phyloP scores from a whole-genome alignment of 2,888 invertebrate species.

The Erebia ligea region DNA sequence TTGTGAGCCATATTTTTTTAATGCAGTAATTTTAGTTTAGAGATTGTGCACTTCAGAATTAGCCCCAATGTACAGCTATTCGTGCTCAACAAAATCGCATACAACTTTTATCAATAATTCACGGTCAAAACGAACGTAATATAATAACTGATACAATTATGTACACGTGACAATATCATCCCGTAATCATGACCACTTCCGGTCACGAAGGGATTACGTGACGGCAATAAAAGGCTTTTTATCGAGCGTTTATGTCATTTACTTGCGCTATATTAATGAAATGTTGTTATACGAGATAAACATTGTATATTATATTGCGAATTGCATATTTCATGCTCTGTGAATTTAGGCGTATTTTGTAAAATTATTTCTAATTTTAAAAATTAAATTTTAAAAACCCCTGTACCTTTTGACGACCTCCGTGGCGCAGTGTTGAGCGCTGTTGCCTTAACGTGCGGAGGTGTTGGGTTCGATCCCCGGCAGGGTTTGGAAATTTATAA shows the following conservation, averaged over 20 bases:
- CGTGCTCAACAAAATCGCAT: too few relatives aligned
- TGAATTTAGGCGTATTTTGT: background rate
- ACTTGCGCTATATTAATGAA: background rate
- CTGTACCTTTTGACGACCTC: too few relatives aligned
- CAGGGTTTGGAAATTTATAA: too few relatives aligned
- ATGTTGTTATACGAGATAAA: background rate
- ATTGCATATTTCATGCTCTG: background rate
- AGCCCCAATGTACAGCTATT: too few relatives aligned
- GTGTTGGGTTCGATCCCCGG: too few relatives aligned
- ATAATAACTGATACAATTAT: slow-evolving; percentile 13
- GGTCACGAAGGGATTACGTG: slow-evolving; percentile 26
- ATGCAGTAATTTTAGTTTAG: too few relatives aligned
- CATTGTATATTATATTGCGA: background rate
- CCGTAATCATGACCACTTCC: slow-evolving; percentile 20
- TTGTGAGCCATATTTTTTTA: too few relatives aligned
- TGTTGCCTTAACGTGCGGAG: too few relatives aligned
- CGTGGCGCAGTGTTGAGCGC: too few relatives aligned
- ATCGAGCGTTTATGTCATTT: slow-evolving; percentile 11
- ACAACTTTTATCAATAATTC: slow-evolving; percentile 5
- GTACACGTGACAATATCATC: slow-evolving; percentile 18
- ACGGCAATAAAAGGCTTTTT: slow-evolving; percentile 18
- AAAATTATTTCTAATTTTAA: background rate
- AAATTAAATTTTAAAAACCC: background rate
- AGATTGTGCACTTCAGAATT: too few relatives aligned
- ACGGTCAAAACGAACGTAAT: slow-evolving; percentile 12